Percentiles rank a stretch among this genome's conserved stretches.
Conservation (phyloP, 2,888 invertebrate genomes). For the Cheilosia scutellata region DNA sequence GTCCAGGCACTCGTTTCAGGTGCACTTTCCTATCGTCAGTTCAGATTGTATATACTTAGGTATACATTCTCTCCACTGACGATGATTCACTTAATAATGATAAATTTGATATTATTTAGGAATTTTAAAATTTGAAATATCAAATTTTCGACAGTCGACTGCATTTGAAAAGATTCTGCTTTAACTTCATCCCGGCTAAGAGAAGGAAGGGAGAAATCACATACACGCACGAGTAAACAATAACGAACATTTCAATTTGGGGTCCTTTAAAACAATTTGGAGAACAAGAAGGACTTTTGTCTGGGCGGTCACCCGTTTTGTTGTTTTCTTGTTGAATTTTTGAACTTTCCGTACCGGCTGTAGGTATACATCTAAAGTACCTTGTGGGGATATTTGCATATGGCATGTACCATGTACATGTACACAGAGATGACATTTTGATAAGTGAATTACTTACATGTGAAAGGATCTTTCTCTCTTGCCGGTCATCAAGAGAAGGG, state of each 20-base stretch:
- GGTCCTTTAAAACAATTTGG: constrained; percentile 37
- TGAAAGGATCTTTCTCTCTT: constrained; percentile 30
- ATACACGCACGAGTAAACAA: constrained; percentile 28
- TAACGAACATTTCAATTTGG: constrained; percentile 46
- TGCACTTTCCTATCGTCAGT: neutral
- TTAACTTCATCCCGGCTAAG: neutral
- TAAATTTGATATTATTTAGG: constrained; percentile 47
- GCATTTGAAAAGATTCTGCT: constrained; percentile 3
- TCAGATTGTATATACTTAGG: neutral
- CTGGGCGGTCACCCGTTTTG: constrained; percentile 13
- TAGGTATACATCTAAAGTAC: neutral
- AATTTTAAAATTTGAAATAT: constrained; percentile 36
- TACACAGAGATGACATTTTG: constrained; percentile 33
- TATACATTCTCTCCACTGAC: neutral
- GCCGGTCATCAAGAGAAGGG: constrained; percentile 3
- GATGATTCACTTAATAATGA: constrained; percentile 37
- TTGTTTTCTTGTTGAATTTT: constrained; percentile 53
- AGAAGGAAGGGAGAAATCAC: neutral
- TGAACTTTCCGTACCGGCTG: constrained; percentile 43
- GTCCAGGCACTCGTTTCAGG: neutral
- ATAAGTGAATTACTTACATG: constrained; percentile 62
- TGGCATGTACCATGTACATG: neutral
- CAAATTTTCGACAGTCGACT: constrained; percentile 26
- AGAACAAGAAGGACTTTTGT: constrained; percentile 8
- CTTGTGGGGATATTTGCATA: constrained; percentile 55